Base-by-base conservation (phyloP, 2,113 vertebrate genomes). In the Bubo scandiacus region DNA sequence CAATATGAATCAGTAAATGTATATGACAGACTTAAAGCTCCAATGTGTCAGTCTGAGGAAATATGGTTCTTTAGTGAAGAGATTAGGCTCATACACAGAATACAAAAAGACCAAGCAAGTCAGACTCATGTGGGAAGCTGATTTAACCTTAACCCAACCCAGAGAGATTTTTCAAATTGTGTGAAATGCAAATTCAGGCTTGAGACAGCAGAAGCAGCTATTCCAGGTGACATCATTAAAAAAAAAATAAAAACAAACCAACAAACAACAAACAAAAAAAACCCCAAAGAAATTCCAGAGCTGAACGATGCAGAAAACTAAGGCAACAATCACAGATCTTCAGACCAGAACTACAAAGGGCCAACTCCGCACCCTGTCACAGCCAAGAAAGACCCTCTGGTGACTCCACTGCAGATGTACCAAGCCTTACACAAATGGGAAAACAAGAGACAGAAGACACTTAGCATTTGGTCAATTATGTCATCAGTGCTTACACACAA, bases 121-220 rank as follows among this genome's bases (percentile, higher is more conserved):
- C 84, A 95, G 62, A 42, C n/a, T 92, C 45, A 2, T 19, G 51
- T 67, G 73, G 66, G 70, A 96, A 97, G 79, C n/a, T 81, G 80
- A 82, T 81, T 70, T 96, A 95, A 93, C 80, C 94, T 96, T 90
- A 96, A 84, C 34, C 52, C 49, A 71, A 94, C 54, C 73, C 80
- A 88, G 15, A 75, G 77, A 88, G 38, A 65, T 82, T 87, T 79
- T 82, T 62, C 38, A 63, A 55, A 54, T 55, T 73, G 59, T 82
- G 54, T 85, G 72, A 80, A 94, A 95, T 94, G 81, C 80, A 95
- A 93, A 96, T 92, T 63, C 62, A 81, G 49, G 25, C 43, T 82
- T 22, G 10, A 95, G 55, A 84, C 70, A 74, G 70, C 79, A 94
- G 66, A 90, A 86, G 45, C 73, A 89, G 83, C 62, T 82, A 91